Base-by-base conservation (phyloP, 2,888 invertebrate genomes). In the Meliscaeva auricollis region DNA sequence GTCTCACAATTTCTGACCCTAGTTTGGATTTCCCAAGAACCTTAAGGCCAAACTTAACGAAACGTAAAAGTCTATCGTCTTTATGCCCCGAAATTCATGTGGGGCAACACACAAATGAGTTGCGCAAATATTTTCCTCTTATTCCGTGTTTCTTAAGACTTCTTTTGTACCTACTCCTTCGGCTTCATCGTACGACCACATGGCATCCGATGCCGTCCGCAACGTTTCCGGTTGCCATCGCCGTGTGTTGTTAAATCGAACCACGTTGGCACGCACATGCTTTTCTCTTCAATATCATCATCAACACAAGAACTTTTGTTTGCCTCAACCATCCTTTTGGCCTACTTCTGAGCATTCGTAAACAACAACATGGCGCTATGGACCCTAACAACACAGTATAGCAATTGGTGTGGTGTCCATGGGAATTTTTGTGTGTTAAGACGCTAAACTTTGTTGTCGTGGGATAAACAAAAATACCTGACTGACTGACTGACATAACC, bases 1-100 rank as follows among this genome's bases (percentile, higher is more conserved):
- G 89, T 90, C 91, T 89, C 89, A 89, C 89, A 89, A 89, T 89
- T 91, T 91, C 91, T 91, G 91, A 91, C 89, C 56, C 35, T 4
- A 73, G 76, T 62, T 73, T 48, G 68, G 48, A 8, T 76, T 76
- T 60, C 15, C 54, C 80, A 50, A 74, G 30, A 50, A 58, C 22
- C 62, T 81, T 62, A 60, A 44, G 54, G 48, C 38, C 17, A 68
- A 85, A 85, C 84, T 79, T 73, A 85, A 85, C 84, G 84, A 81
- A 85, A 54, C 35, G 20, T 17, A 58, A 26, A 26, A 26, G 54
- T 76, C 11, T 46, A 70, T 78, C 64, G 60, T 8, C 69, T 76
- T 11, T 13, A 38, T 80, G 62, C 73, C 68, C 46, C 44, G 22
- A 6, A 20, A 66, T 17, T 41, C 32, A 15, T 46, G 4, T 8